Conservation (phyloP, 2,113 vertebrate genomes). For the Ptychochromis oligacanthus region DNA sequence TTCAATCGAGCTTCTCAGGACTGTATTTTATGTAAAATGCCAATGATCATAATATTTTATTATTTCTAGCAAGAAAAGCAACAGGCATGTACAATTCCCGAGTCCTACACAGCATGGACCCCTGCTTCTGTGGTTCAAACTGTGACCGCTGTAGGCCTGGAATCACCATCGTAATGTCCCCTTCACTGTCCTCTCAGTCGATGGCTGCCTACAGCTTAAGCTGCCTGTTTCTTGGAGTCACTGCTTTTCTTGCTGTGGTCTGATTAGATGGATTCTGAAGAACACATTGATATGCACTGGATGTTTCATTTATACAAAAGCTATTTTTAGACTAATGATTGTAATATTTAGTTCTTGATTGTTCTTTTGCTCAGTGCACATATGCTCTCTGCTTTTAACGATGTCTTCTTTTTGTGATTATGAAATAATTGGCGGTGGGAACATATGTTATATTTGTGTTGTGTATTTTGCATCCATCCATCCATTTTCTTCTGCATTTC, state of each 20-base stretch:
- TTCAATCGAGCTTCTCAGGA: too few relatives aligned
- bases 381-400: neutral
- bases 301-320: neutral
- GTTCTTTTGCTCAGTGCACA: neutral
- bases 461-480: too few relatives aligned
- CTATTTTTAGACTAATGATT: neutral
- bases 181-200: neutral
- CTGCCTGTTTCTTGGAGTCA: conserved; percentile 24
- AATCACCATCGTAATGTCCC: conserved; percentile 10
- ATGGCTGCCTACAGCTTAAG: conserved; percentile 15
- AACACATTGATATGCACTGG: conserved; percentile 7
- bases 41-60: neutral
- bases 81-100: conserved; percentile 84
- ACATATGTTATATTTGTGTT: neutral
- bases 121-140: conserved; percentile 76
- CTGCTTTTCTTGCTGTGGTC: neutral
- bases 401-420: neutral
- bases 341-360: neutral
- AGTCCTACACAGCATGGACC: conserved; percentile 65
- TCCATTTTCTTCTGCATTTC: neutral
- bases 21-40: neutral
- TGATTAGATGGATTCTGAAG: neutral
- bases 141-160: conserved; percentile 74
- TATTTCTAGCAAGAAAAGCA: conserved; percentile 78
- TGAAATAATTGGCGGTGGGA: neutral